These are phyloP conservation scores for Leuciscus idus DNA, from an alignment of 2,113 vertebrate genomes.

Conservation along the genomic window DNA sequence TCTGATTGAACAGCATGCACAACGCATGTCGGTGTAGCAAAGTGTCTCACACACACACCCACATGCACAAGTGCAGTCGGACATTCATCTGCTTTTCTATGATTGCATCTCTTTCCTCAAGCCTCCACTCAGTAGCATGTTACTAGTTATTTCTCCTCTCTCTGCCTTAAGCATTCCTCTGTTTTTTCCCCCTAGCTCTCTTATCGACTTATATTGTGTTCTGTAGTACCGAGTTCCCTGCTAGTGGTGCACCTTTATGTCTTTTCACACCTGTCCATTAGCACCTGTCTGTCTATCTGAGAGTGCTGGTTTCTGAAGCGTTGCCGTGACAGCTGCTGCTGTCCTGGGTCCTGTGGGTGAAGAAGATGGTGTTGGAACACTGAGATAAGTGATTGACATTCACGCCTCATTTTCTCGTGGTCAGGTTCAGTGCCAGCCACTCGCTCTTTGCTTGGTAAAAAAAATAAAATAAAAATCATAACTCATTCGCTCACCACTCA, in stretches of 20 bases:
- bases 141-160: neutral
- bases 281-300: neutral
- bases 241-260: neutral
- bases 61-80: neutral
- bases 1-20: neutral
- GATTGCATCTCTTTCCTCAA: slow-evolving; percentile 8
- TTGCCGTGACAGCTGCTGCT: slow-evolving; percentile 27
- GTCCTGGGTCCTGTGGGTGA: slow-evolving; percentile 22
- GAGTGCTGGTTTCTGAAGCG: slow-evolving; percentile 8
- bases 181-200: neutral
- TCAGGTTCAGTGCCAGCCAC: neutral
- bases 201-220: neutral
- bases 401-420: slow-evolving; percentile 45
- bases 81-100: slow-evolving; percentile 4
- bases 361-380: slow-evolving; percentile 42
- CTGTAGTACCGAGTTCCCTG: neutral
- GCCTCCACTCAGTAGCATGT: slow-evolving; percentile 15
- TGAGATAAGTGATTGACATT: slow-evolving; percentile 48
- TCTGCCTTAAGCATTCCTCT: neutral
- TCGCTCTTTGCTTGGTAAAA: neutral
- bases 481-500: neutral
- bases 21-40: neutral
- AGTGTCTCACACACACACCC: neutral
- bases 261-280: slow-evolving; percentile 37
- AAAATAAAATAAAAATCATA: slow-evolving; percentile 1